phyloP scores from a whole-genome alignment of 1,140 invertebrate species.

The Ostrea edulis region DNA sequence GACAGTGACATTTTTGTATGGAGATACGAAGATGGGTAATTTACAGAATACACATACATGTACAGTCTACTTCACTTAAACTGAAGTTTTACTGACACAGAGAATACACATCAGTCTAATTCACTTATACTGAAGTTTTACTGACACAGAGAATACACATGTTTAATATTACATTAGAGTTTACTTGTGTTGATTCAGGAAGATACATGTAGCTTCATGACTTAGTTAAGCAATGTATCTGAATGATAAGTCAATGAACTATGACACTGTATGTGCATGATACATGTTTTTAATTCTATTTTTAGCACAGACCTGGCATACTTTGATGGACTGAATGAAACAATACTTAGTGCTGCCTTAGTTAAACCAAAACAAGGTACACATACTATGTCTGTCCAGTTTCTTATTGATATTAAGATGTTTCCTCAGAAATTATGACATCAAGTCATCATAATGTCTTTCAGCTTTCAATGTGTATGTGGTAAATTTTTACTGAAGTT shows the following conservation, averaged over 20 bases:
- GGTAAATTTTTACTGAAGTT: not conserved
- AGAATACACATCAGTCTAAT: too few relatives aligned
- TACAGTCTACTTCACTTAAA: too few relatives aligned
- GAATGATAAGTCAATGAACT: not conserved
- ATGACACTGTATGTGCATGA: not conserved
- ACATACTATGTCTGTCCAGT: not conserved
- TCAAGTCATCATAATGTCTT: not conserved
- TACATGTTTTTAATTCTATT: constrained; percentile 12
- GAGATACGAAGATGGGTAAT: constrained; percentile 93
- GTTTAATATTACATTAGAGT: too few relatives aligned
- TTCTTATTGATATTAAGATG: not conserved
- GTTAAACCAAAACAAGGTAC: constrained; percentile 89
- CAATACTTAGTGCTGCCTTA: constrained; percentile 90
- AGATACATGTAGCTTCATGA: not conserved
- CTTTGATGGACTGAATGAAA: constrained; percentile 94
- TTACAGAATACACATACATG: not conserved
- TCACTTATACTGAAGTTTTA: too few relatives aligned
- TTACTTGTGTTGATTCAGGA: too few relatives aligned
- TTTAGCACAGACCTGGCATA: constrained; percentile 92
- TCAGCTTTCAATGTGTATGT: not conserved
- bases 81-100: too few relatives aligned
- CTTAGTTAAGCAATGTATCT: not conserved
- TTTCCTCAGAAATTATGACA: not conserved
- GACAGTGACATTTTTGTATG: constrained; percentile 99
- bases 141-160: too few relatives aligned